Percentiles rank a stretch among this genome's conserved stretches.
Conservation (phyloP, 2,888 invertebrate genomes). For the Sphinx pinastri region DNA sequence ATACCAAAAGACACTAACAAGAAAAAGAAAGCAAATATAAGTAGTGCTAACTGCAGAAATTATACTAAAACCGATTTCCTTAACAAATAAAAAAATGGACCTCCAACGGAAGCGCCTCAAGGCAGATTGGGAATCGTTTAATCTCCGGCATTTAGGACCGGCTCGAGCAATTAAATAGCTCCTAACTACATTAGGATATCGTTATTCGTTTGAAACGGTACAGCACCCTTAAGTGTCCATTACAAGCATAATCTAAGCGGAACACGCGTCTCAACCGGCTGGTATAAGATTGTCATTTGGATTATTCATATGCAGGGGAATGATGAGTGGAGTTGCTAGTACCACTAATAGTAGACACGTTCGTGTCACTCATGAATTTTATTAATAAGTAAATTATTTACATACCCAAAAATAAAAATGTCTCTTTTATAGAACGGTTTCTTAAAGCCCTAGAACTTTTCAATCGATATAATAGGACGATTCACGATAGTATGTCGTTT, state of each 20-base stretch:
- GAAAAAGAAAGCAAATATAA: too few relatives aligned
- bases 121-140: slow-evolving; percentile 35
- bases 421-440: too few relatives aligned
- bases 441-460: too few relatives aligned
- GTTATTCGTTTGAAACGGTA: slow-evolving; percentile 59
- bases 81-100: not conserved
- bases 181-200: slow-evolving; percentile 60
- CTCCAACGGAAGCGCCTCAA: slow-evolving; percentile 7
- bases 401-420: too few relatives aligned
- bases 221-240: slow-evolving; percentile 54
- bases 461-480: too few relatives aligned
- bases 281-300: slow-evolving; percentile 29
- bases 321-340: not conserved
- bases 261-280: slow-evolving; percentile 40
- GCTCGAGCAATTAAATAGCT: slow-evolving; percentile 60
- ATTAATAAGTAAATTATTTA: too few relatives aligned
- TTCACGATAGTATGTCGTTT: too few relatives aligned
- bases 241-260: slow-evolving; percentile 54
- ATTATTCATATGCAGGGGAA: too few relatives aligned
- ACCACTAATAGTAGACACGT: too few relatives aligned
- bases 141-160: slow-evolving; percentile 52
- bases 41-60: not conserved
- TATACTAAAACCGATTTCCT: too few relatives aligned
- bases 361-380: too few relatives aligned
- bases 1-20: too few relatives aligned